Percentiles rank a stretch among this genome's conserved stretches.
Conservation (phyloP, 2,888 invertebrate genomes). For the Drosophila conformis region DNA sequence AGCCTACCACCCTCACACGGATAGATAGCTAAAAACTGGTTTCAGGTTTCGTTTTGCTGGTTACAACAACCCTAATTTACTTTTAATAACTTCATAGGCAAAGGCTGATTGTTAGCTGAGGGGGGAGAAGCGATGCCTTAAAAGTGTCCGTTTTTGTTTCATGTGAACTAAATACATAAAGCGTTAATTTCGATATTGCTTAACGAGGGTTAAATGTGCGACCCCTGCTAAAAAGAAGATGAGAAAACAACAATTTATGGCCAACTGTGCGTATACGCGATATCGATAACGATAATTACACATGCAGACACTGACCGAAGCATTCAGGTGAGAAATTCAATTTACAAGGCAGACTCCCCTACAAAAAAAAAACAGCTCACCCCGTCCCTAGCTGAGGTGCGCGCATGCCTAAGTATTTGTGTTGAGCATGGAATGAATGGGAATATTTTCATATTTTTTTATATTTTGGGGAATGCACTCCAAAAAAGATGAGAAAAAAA, state of each 20-base stretch:
- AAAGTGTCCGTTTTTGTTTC: constrained; percentile 73
- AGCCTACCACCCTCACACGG: constrained; percentile 12
- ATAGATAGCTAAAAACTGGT: constrained; percentile 49
- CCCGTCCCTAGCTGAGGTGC: neutral
- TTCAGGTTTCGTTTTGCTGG: constrained; percentile 65
- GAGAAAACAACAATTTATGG: constrained; percentile 29
- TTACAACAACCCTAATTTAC: constrained; percentile 82
- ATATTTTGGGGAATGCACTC: constrained; percentile 8
- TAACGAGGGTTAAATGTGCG: constrained; percentile 73
- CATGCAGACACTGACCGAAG: constrained; percentile 58
- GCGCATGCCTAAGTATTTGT: constrained; percentile 32
- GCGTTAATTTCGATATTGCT: constrained; percentile 77
- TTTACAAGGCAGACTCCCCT: constrained; percentile 40
- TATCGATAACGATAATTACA: constrained; percentile 77
- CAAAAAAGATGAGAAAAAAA: constrained; percentile 2
- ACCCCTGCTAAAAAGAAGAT: constrained; percentile 8
- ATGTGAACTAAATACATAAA: constrained; percentile 66
- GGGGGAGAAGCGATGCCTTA: constrained; percentile 51
- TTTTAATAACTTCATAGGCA: constrained; percentile 83
- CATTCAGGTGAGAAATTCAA: constrained; percentile 76
- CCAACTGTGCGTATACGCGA: constrained; percentile 69
- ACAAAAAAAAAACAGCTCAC: neutral
- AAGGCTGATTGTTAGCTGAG: constrained; percentile 20
- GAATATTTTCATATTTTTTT: constrained; percentile 3
- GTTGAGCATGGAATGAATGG: constrained; percentile 2